Conservation (phyloP, 2,888 invertebrate species). For the Chelonus formosanus region DNA sequence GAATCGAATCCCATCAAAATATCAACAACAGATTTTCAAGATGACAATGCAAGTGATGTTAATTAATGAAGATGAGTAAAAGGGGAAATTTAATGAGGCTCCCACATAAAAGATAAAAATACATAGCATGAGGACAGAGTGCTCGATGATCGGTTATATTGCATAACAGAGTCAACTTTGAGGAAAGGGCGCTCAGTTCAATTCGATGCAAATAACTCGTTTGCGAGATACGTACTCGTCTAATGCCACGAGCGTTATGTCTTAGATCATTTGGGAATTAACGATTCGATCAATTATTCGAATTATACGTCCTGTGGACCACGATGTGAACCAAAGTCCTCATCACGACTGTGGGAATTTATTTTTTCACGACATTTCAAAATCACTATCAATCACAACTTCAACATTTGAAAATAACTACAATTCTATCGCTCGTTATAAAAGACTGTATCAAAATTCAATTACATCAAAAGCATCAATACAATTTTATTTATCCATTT, state of each 20-base stretch:
- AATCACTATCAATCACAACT: constrained; percentile 1
- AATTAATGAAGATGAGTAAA: constrained; percentile 5
- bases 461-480: too few species aligned
- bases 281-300: constrained; percentile 59
- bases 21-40: neutral
- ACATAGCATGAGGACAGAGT: constrained; percentile 4
- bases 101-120: constrained; percentile 9
- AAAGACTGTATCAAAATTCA: too few species aligned
- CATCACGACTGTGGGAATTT: constrained; percentile 39
- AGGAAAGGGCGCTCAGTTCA: constrained; percentile 51
- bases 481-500: constrained; percentile 7
- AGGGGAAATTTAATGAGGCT: constrained; percentile 14
- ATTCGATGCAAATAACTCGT: constrained; percentile 65
- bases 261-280: constrained; percentile 59
- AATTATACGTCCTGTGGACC: constrained; percentile 31
- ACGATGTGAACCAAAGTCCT: constrained; percentile 22
- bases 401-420: neutral
- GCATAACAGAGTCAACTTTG: constrained; percentile 15
- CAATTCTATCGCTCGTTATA: too few species aligned
- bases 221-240: constrained; percentile 53
- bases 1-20: constrained; percentile 8
- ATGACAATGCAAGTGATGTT: constrained; percentile 20
- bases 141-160: neutral
- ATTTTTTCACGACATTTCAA: constrained; percentile 29
- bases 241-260: constrained; percentile 45